Evolutionary conservation across 2,888 invertebrate species (phyloP).

Genomic region (Vesta saturnalis): DNA sequence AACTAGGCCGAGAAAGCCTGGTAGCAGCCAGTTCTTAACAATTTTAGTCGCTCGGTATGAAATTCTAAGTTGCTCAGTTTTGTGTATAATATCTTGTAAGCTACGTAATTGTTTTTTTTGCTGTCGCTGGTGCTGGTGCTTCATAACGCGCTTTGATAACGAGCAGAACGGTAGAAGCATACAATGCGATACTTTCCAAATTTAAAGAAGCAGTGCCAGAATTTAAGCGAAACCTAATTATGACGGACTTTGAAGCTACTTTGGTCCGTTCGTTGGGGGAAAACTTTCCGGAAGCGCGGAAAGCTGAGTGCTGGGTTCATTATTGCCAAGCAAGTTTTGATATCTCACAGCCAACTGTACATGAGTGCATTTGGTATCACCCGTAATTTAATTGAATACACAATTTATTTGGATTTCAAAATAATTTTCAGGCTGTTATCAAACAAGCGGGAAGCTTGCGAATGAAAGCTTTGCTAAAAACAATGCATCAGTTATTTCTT

Average conservation of each 20-base stretch:
- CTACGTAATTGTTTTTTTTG: neutral
- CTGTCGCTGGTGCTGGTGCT: neutral
- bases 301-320: neutral
- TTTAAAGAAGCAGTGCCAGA: neutral
- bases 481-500: neutral
- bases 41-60: neutral
- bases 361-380: no score
- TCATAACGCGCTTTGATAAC: slow-evolving; percentile 1
- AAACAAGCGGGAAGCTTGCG: no score
- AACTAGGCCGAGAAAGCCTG: slow-evolving; percentile 3
- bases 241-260: slow-evolving; percentile 6
- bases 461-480: no score
- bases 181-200: neutral
- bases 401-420: no score
- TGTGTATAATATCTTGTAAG: slow-evolving; percentile 2
- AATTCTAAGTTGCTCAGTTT: neutral
- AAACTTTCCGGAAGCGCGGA: neutral
- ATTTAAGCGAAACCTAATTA: neutral
- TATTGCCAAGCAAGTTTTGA: slow-evolving; percentile 2
- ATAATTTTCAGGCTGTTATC: no score
- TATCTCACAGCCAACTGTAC: no score
- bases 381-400: no score
- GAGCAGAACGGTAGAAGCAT: neutral
- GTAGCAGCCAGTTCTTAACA: neutral
- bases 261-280: neutral